Percentiles rank a stretch among this genome's conserved stretches.
phyloP scores from a whole-genome alignment of 2,888 invertebrate genomes.

The Gerris lacustris region DNA sequence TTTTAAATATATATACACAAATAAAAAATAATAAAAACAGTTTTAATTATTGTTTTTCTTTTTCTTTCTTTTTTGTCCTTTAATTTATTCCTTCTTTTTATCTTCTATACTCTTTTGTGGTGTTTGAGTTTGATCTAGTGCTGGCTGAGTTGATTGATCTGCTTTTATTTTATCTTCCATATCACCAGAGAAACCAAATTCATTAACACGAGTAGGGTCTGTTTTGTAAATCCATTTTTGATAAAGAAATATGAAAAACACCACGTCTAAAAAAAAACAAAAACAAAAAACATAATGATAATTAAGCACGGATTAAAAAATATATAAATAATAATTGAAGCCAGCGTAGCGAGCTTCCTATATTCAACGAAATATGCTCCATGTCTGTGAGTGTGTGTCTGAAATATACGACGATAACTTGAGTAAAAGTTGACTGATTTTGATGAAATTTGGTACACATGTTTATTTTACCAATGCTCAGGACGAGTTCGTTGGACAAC shows the following conservation, averaged over 20 bases:
- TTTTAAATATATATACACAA: conserved; percentile 9
- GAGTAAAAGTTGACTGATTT: no score
- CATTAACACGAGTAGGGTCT: conserved; percentile 87
- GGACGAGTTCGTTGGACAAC: no score
- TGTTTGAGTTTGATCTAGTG: conserved; percentile 2
- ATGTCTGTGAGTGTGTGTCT: no score
- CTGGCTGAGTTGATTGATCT: conserved; percentile 12
- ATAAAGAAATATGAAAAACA: conserved; percentile 97
- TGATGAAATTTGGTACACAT: no score
- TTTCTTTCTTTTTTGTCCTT: no score
- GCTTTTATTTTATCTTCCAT: conserved; percentile 45
- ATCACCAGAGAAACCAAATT: conserved; percentile 95
- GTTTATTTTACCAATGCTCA: no score
- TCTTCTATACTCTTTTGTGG: conserved; percentile 24
- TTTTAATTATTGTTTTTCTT: no score
- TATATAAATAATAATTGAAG: conserved; percentile 12
- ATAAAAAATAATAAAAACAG: no score
- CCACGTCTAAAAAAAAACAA: conserved; percentile 60
- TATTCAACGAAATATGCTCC: no score
- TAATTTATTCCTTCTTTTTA: conserved; percentile 28
- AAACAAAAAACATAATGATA: conserved; percentile 19
- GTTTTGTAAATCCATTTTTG: conserved; percentile 98
- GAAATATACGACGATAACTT: no score
- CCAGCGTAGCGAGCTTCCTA: no score
- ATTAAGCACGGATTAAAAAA: conserved; percentile 1